Evolutionary conservation across 2,888 invertebrate genomes (phyloP).

Genomic region (Trisateles emortualis): DNA sequence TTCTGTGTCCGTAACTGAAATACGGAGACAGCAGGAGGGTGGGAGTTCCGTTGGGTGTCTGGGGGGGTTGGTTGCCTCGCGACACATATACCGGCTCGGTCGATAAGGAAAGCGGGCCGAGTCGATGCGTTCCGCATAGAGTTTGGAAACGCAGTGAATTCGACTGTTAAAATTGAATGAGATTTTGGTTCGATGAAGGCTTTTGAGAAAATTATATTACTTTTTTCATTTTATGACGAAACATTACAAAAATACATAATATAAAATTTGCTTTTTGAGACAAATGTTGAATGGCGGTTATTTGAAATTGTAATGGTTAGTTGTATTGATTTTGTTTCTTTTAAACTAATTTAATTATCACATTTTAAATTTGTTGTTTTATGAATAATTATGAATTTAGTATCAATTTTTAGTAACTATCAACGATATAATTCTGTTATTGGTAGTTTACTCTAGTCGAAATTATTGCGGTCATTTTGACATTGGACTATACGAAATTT

Average conservation of each 20-base stretch:
- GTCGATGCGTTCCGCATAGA: slow-evolving; percentile 73
- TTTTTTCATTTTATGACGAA: slow-evolving; percentile 11
- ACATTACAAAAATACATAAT: slow-evolving; percentile 3
- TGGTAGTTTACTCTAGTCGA: too few species aligned
- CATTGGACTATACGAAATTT: too few species aligned
- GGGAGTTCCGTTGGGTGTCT: slow-evolving; percentile 45
- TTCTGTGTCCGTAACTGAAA: slow-evolving; percentile 63
- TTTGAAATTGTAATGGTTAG: background rate
- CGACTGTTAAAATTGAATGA: slow-evolving; percentile 48
- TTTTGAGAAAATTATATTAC: slow-evolving; percentile 12
- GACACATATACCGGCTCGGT: slow-evolving; percentile 81
- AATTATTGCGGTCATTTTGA: too few species aligned
- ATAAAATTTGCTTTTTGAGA: background rate
- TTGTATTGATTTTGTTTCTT: background rate
- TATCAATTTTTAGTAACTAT: too few species aligned
- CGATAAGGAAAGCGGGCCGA: slow-evolving; percentile 75
- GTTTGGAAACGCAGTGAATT: slow-evolving; percentile 62
- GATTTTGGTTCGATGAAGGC: slow-evolving; percentile 39
- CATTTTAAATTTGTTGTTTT: too few species aligned
- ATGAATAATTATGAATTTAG: background rate
- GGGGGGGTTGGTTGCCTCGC: slow-evolving; percentile 66
- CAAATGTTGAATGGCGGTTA: background rate
- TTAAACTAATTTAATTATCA: too few species aligned
- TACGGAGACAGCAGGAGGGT: slow-evolving; percentile 49
- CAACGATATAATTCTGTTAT: too few species aligned